phyloP scores from a whole-genome alignment of 2,888 invertebrate genomes.

The Zeuzera pyrina region DNA sequence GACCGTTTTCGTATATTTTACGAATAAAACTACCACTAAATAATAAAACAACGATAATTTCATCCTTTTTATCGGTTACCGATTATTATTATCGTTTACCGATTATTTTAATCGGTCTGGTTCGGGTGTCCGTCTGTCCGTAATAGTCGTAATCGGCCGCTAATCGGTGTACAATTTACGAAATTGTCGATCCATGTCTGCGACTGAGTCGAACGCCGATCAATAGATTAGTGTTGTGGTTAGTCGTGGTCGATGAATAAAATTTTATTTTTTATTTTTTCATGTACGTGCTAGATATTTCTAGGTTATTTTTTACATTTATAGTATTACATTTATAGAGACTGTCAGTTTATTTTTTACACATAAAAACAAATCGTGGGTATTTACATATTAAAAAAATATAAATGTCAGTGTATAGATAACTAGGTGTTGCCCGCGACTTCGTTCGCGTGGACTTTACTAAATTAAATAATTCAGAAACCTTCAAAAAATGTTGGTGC shows the following conservation, averaged over 20 bases:
- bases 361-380: too few species aligned
- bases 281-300: too few species aligned
- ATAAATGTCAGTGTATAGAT: too few species aligned
- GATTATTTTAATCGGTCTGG: slow-evolving; percentile 69
- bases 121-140: slow-evolving; percentile 68
- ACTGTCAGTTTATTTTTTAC: too few species aligned
- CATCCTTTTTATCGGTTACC: slow-evolving; percentile 67
- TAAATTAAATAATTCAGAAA: too few species aligned
- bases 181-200: slow-evolving; percentile 71
- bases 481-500: too few species aligned
- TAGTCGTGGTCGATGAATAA: slow-evolving; percentile 34
- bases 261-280: slow-evolving; percentile 3
- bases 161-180: slow-evolving; percentile 71
- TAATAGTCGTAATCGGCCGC: slow-evolving; percentile 70
- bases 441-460: too few species aligned
- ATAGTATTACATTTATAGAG: too few species aligned
- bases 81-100: slow-evolving; percentile 73
- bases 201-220: slow-evolving; percentile 51
- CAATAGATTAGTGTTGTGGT: slow-evolving; percentile 44
- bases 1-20: too few species aligned
- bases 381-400: too few species aligned
- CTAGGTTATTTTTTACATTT: too few species aligned
- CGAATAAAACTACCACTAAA: slow-evolving; percentile 44
- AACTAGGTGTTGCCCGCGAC: too few species aligned
- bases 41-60: slow-evolving; percentile 50